A percentile compares a stretch with the other conserved stretches of the same genome.
These are phyloP conservation scores for Cercopithecus mona DNA, from an alignment of 2,113 vertebrate genomes.

Conservation along the genomic window DNA sequence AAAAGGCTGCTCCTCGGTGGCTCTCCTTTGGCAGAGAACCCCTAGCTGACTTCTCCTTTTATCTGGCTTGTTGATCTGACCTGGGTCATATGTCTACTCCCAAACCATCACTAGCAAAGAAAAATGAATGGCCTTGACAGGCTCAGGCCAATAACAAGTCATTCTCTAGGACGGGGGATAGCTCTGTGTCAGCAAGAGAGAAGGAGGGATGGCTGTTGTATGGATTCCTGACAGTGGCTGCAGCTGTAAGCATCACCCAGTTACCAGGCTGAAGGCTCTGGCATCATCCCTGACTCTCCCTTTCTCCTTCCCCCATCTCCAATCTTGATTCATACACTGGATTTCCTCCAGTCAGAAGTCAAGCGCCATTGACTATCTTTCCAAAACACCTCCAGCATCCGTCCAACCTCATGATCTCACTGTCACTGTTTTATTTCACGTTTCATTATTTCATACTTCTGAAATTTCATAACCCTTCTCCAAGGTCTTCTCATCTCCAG, in stretches of 20 bases:
- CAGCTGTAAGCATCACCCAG: not conserved
- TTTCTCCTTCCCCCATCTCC: too few species aligned
- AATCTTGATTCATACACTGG: not conserved
- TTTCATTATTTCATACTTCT: not conserved
- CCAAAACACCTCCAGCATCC: not conserved
- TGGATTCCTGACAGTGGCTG: not conserved
- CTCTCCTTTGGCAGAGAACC: not conserved
- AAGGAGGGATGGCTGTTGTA: not conserved
- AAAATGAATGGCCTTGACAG: not conserved
- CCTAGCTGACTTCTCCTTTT: not conserved
- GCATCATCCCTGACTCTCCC: not conserved
- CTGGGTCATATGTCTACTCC: not conserved
- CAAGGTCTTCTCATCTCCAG: not conserved
- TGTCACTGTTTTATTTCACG: not conserved
- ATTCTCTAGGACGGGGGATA: not conserved
- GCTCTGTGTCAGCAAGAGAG: not conserved
- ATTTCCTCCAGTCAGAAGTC: not conserved
- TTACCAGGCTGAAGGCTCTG: not conserved
- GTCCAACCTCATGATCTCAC: not conserved
- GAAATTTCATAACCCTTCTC: not conserved
- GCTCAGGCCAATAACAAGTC: not conserved
- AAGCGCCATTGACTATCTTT: not conserved
- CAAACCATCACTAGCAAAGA: not conserved
- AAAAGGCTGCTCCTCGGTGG: too few species aligned
- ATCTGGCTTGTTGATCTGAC: not conserved